These are phyloP conservation scores for Vicugna pacos DNA, from an alignment of 2,113 vertebrate species.

Conservation along the genomic window DNA sequence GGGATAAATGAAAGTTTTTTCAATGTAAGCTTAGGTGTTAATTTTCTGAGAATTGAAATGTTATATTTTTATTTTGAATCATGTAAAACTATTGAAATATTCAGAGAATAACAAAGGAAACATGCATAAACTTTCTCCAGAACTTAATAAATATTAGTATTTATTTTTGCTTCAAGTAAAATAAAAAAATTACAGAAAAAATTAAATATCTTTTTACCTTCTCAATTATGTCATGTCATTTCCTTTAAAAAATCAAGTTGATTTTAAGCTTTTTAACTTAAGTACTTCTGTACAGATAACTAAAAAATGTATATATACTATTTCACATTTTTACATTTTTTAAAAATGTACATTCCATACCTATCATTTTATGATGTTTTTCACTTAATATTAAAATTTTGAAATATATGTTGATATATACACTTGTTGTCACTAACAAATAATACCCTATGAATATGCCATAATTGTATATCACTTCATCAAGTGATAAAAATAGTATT, in stretches of 20 bases:
- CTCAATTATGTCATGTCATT: neutral
- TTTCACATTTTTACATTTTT: neutral
- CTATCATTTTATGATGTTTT: neutral
- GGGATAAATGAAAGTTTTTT: neutral
- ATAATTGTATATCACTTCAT: neutral
- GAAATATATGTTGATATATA: neutral
- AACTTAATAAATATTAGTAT: neutral
- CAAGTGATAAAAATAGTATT: neutral
- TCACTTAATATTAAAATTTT: neutral
- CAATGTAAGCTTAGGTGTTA: neutral
- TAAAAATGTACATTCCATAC: neutral
- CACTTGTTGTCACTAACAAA: neutral
- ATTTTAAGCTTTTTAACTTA: neutral
- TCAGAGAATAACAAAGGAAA: neutral
- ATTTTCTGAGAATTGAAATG: neutral
- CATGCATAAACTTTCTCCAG: neutral
- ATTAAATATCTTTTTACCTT: neutral
- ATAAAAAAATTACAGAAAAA: neutral
- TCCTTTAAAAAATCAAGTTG: neutral
- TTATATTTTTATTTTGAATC: conserved; percentile 1
- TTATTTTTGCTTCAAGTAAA: neutral
- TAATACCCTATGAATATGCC: neutral
- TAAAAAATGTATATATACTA: neutral
- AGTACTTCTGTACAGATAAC: neutral
- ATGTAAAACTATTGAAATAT: neutral